Evolutionary conservation across 1,140 invertebrate genomes (phyloP), one percentile per base, ranked within the genome.

Genomic region (Brachionus rubens): DNA sequence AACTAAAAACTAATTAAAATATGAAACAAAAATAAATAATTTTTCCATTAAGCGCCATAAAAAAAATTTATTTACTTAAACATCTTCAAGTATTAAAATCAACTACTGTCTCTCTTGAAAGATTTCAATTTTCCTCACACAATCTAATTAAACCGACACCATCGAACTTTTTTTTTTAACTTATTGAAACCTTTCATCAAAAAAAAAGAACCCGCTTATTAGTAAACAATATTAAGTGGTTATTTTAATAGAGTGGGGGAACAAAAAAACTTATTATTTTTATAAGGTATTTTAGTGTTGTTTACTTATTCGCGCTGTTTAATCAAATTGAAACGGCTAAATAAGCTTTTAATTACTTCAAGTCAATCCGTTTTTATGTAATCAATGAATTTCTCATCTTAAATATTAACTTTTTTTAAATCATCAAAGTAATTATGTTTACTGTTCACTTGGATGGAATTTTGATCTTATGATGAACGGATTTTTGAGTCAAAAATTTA

Each of bases 301-400:
- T 59, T 59, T 33, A 59, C 36, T 30, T 26, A 59, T 59, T 59
- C 36, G 12, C 36, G 36, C 36, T 59, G 54, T 33, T 59, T 59
- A 33, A 33, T 28, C 30, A 33, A 26, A 33, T 33, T 36, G 54
- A 30, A 59, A 59, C 54, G 54, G 54, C 54, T 40, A 59, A 59
- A 59, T 59, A 59, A 36, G 30, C 54, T 59, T 59, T 59, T 36
- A 59, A 59, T 59, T 59, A 16, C 24, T 33, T n/a, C 33, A 59
- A 59, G 54, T 59, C 36, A 59, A 59, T 40, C 54, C 52, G 7
- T 59, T 19, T 33, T 40, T 6, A 2, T 33, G 36, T 33, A 36
- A 59, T 16, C n/a, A 5, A n/a, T 36, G n/a, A 19, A 59, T 16
- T 28, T 59, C 30, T 36, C 19, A 59, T 19, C 4, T 59, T 16